These are phyloP conservation scores for Pygoscelis adeliae DNA, from an alignment of 2,113 vertebrate genomes.

Conservation along the genomic window DNA sequence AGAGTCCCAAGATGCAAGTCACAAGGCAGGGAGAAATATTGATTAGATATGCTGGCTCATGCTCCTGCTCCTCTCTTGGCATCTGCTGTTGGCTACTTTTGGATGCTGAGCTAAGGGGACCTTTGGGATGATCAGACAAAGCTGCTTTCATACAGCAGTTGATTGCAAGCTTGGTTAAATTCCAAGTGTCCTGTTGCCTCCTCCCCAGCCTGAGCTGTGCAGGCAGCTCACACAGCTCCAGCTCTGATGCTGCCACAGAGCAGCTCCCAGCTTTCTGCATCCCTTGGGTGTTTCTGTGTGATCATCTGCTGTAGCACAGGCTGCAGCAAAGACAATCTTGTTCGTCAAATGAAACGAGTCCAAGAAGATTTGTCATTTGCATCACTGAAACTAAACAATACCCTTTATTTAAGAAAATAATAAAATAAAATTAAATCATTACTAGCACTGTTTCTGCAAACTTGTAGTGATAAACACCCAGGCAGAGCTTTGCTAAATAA, in stretches of 20 bases:
- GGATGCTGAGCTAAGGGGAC: conserved; percentile 19
- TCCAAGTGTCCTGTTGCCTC: not conserved
- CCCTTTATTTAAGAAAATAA: conserved; percentile 52
- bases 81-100: not conserved
- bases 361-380: conserved; percentile 26
- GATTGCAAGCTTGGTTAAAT: conserved; percentile 8
- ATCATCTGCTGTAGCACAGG: not conserved
- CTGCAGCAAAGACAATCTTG: not conserved
- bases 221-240: not conserved
- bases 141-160: not conserved
- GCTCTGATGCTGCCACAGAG: not conserved
- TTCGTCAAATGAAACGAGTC: not conserved
- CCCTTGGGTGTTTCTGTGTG: conserved; percentile 1
- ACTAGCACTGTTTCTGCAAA: conserved; percentile 29
- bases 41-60: not conserved
- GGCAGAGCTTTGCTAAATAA: conserved; percentile 36
- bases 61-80: not conserved
- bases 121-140: conserved; percentile 17
- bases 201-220: not conserved
- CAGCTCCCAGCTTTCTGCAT: not conserved
- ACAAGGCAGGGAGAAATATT: not conserved
- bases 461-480: conserved; percentile 35
- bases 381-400: conserved; percentile 26
- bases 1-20: not conserved
- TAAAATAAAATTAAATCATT: conserved; percentile 27